These are phyloP conservation scores for Bombus balteatus DNA, from an alignment of 1,140 invertebrate genomes.

Conservation along the genomic window DNA sequence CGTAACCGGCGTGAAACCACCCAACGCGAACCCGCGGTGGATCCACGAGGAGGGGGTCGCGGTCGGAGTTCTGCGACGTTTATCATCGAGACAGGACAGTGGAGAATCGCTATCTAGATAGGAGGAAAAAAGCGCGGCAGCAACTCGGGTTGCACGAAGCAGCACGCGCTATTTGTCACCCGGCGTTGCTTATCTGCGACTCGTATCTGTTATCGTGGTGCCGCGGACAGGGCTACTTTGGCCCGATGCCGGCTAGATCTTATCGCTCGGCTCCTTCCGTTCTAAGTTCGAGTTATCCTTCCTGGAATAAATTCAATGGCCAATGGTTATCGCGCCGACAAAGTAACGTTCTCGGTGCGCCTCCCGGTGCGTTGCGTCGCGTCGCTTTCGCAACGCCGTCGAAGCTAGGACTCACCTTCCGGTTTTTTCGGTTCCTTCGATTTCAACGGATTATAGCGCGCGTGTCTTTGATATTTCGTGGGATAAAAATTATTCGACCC, in stretches of 20 bases:
- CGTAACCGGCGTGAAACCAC: slow-evolving; percentile 20
- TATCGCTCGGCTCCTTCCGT: slow-evolving; percentile 64
- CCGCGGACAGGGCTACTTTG: slow-evolving; percentile 57
- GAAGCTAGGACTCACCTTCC: slow-evolving; percentile 43
- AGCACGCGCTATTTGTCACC: slow-evolving; percentile 70
- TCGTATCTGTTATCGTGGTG: slow-evolving; percentile 65
- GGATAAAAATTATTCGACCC: neutral
- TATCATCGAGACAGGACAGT: slow-evolving; percentile 70
- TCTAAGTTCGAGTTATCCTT: slow-evolving; percentile 62
- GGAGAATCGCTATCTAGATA: slow-evolving; percentile 63
- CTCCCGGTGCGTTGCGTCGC: neutral
- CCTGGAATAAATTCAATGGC: slow-evolving; percentile 69
- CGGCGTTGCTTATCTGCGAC: slow-evolving; percentile 57
- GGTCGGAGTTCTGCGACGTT: slow-evolving; percentile 46
- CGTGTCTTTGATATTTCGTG: neutral
- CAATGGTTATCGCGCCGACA: slow-evolving; percentile 70
- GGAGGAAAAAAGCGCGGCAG: slow-evolving; percentile 50
- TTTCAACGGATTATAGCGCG: neutral
- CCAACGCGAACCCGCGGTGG: slow-evolving; percentile 20
- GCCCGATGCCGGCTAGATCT: slow-evolving; percentile 62
- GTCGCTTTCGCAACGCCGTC: slow-evolving; percentile 19
- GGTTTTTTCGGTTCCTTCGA: neutral
- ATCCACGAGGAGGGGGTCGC: neutral
- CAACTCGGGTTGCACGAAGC: slow-evolving; percentile 62
- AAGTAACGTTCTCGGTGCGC: slow-evolving; percentile 46